Evolutionary conservation across 2,888 invertebrate genomes (phyloP), one percentile per base, ranked within the genome.

Genomic region (Clanis bilineata): DNA sequence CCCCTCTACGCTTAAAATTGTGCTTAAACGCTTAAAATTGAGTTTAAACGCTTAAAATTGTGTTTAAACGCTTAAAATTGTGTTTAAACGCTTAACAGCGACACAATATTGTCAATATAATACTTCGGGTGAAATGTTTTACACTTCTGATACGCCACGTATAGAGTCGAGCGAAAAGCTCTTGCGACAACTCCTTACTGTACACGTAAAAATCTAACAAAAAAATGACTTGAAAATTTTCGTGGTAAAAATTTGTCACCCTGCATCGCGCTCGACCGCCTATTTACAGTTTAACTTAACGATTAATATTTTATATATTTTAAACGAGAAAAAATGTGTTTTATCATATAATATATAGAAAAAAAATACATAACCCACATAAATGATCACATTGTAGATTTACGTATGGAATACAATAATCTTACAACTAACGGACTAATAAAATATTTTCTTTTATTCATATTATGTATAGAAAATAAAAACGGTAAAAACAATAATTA

Each of bases 401-500:
- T 70, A 72, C 67, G 65, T 68, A 72, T 74, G 74, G 74, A 74
- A 74, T 74, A 68, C 64, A 64, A 62, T 63, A 67, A 54, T 57
- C 56, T 70, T 71, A 72, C 70, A 71, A 56, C 63, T 63, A 69
- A 74, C 66, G 67, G 57, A 65, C 73, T 71, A 77, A 67, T 66
- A 64, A 62, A 63, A 70, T 57, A 62, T 64, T 62, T 67, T 51
- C 15, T 57, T n/a, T 63, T 67, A 71, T 63, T 67, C 61, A 55
- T 68, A 51, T 51, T 68, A 51, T 51, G 69, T 71, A 77, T 77
- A 76, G 71, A 67, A 73, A 66, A 72, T 68, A 71, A 65, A n/a
- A 67, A 71, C 61, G 62, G 65, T 67, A 67, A 63, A 71, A 73
- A 71, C 69, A 73, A 68, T 73, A 47, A 73, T 71, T 80, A 84